Evolutionary conservation across 2,797 vertebrate genomes (phyloP).

Genomic region (Ambastaia sidthimunki): DNA sequence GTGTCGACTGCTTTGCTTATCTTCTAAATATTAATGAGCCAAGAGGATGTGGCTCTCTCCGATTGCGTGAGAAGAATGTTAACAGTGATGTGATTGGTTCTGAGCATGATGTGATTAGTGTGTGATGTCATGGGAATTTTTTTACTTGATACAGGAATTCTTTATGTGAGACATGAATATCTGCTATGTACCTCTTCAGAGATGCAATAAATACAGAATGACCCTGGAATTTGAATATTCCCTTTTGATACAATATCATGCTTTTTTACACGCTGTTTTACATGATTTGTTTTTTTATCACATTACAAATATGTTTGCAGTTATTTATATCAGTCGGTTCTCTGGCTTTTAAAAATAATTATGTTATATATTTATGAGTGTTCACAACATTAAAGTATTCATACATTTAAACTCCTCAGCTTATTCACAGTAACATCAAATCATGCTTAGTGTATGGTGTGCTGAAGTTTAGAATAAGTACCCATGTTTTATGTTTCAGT

Average conservation of each 20-base stretch:
- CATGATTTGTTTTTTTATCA: background rate
- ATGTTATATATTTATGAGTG: background rate
- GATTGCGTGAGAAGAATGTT: slow-evolving; percentile 87
- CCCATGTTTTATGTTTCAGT: slow-evolving; percentile 11
- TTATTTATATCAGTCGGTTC: background rate
- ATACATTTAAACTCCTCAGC: background rate
- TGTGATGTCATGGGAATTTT: slow-evolving; percentile 58
- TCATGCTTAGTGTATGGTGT: background rate
- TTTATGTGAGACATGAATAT: slow-evolving; percentile 27
- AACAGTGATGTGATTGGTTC: slow-evolving; percentile 74
- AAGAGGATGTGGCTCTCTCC: slow-evolving; percentile 82
- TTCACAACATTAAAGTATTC: background rate
- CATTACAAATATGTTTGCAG: background rate
- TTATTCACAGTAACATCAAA: background rate
- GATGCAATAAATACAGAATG: background rate
- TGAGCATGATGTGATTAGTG: slow-evolving; percentile 79
- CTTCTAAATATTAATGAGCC: slow-evolving; percentile 94
- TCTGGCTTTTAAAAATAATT: background rate
- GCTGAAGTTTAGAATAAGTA: background rate
- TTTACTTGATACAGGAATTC: slow-evolving; percentile 34
- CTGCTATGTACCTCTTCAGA: background rate
- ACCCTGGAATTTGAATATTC: background rate
- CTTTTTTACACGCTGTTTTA: background rate
- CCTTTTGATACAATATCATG: background rate
- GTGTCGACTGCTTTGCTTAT: slow-evolving; percentile 89